Percentiles rank a stretch among this genome's conserved stretches.
Evolutionary conservation across 2,797 vertebrate genomes (phyloP).

Genomic region (Remorina albescens): DNA sequence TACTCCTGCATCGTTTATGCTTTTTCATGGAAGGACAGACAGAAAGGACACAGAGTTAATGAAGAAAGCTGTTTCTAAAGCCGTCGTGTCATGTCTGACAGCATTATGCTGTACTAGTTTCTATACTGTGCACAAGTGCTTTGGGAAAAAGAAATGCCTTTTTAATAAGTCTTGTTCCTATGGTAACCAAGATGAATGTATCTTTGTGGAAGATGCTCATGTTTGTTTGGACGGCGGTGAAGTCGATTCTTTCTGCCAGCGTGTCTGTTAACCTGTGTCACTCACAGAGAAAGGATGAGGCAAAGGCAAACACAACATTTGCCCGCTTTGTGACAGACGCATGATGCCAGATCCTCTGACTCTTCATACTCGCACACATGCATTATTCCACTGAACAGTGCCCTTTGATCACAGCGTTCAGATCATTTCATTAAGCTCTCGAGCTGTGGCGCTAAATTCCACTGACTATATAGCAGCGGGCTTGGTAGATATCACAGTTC

Average conservation of each 20-base stretch:
- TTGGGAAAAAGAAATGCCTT: constrained; percentile 64
- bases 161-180: constrained; percentile 80
- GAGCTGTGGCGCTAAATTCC: constrained; percentile 40
- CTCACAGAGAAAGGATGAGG: constrained; percentile 27
- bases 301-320: constrained; percentile 45
- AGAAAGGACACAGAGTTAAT: constrained; percentile 22
- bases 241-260: constrained; percentile 49
- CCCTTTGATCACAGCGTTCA: constrained; percentile 59
- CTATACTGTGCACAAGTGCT: constrained; percentile 74
- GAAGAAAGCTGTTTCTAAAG: constrained; percentile 42
- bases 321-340: constrained; percentile 51
- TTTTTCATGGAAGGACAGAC: constrained; percentile 15
- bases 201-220: constrained; percentile 52
- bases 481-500: constrained; percentile 48
- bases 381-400: constrained; percentile 46
- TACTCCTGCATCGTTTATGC: constrained; percentile 19
- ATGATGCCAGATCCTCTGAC: constrained; percentile 50
- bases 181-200: constrained; percentile 78
- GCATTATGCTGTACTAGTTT: constrained; percentile 48
- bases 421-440: constrained; percentile 67
- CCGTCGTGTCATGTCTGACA: constrained; percentile 45
- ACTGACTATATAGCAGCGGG: constrained; percentile 38
- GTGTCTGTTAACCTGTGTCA: constrained; percentile 31
- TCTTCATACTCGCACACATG: constrained; percentile 33
- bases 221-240: constrained; percentile 56